A percentile compares a stretch with the other conserved stretches of the same genome.
Evolutionary conservation across 2,113 vertebrate genomes (phyloP).

Genomic region (Lepus timidus): DNA sequence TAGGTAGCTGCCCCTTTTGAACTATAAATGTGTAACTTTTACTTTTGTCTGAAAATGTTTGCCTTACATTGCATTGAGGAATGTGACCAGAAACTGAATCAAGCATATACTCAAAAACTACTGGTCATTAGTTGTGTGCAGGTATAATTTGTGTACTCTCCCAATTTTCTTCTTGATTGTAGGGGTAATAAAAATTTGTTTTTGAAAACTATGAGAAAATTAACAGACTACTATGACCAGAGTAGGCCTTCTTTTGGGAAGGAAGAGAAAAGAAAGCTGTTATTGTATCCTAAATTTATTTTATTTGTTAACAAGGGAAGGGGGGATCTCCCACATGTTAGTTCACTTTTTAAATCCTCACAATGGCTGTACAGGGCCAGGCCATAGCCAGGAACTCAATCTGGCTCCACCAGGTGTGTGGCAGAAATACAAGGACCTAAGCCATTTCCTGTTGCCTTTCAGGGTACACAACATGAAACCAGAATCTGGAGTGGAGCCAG

Average conservation of each 20-base stretch:
- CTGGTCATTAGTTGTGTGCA: background rate
- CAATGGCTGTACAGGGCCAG: too few species aligned
- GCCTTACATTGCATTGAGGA: slow-evolving; percentile 17
- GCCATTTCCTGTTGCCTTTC: too few species aligned
- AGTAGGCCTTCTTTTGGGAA: slow-evolving; percentile 23
- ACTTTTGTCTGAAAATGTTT: slow-evolving; percentile 51
- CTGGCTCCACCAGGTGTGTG: too few species aligned
- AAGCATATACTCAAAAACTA: background rate
- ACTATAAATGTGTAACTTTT: background rate
- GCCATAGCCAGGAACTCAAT: too few species aligned
- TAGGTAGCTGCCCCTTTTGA: slow-evolving; percentile 11
- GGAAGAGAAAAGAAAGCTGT: background rate
- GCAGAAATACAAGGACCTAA: too few species aligned
- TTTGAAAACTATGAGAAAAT: background rate
- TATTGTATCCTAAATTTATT: too few species aligned
- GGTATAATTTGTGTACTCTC: background rate
- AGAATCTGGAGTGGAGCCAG: too few species aligned
- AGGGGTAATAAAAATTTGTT: background rate
- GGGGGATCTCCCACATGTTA: too few species aligned
- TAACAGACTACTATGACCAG: background rate
- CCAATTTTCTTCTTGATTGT: slow-evolving; percentile 1
- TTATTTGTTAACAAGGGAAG: too few species aligned
- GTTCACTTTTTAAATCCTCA: too few species aligned
- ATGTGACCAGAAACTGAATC: slow-evolving; percentile 9
- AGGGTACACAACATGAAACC: too few species aligned